Base-by-base conservation (phyloP, 2,888 invertebrate species). In the Lacanobia oleracea region DNA sequence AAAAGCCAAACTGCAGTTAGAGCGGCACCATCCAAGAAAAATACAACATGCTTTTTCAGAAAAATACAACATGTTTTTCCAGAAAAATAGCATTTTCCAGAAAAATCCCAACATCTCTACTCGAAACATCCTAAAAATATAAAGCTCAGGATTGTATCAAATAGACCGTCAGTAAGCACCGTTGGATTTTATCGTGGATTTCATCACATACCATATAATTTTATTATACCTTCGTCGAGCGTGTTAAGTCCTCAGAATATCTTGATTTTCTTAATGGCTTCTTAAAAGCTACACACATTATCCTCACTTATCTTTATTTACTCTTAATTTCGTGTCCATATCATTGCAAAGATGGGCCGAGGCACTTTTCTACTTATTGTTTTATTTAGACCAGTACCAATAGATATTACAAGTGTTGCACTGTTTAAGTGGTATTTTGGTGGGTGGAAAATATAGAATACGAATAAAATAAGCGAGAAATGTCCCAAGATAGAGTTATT, bases 251-350 rank as follows among this genome's bases (percentile, higher is more conserved):
- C 68, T 64, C 23, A 60, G 40, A 77, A 82, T 80, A 82, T 82
- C 83, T 85, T 82, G 82, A 83, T 82, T 76, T 77, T 70, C 72
- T 66, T 79, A 85, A 83, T 74, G 79, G 72, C 43, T 82, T 82
- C 72, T 82, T 85, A 82, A 84, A 77, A 59, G 74, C 62, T 61
- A 60, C 53, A 76, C 53, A 76, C 74, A 65, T 79, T 71, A 79
- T 75, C 70, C 45, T 51, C n/a, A 66, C 56, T 72, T 80, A 77
- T 79, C 77, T 74, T 72, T 66, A 64, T 57, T 70, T 73, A 54
- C 43, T 78, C 61, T 67, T 71, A 54, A 51, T 27, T 71, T 27
- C 27, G 12, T 40, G n/a, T 16, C 33, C 16, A 37, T 66, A 1
- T 51, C 16, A 14, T 45, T 45, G 45, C 45, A 45, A 16, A 45